Base-by-base conservation (phyloP, 2,888 invertebrate genomes). In the Nymphalis polychloros region DNA sequence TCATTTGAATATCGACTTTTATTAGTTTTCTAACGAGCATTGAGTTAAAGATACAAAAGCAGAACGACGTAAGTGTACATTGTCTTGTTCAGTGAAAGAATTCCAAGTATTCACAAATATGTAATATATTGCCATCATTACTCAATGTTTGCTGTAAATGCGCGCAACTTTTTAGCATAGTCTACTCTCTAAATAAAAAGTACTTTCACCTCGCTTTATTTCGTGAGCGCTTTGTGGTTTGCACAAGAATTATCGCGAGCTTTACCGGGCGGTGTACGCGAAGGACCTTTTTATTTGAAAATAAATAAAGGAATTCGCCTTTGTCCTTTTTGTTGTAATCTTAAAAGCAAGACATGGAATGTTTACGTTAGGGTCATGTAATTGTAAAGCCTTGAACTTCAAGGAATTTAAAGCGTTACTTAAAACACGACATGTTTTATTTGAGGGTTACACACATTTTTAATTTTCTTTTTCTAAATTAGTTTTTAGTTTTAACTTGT, bases 151-250 rank as follows among this genome's bases (percentile, higher is more conserved):
- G 84, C 78, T 79, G 79, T 81, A 81, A 83, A 81, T 81, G 79
- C 80, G 83, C 81, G 86, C 83, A 86, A 87, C 82, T 84, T 83
- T 75, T 83, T 81, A 80, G 82, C 83, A 75, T 71, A 78, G 84
- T 81, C 81, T 80, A 79, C 81, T 85, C 84, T 85, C 78, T 83
- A 83, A 84, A 86, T 81, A 85, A 82, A 82, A 79, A 79, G 75
- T 79, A 84, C 89, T 92, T 91, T 92, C 91, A 80, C 86, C 82
- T 84, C 82, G 83, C 81, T 77, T 84, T 79, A 79, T 80, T 80
- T 75, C 75, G 72, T 68, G 73, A 64, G 75, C 77, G 71, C 76
- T 75, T 78, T 79, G 80, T 72, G 77, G 79, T 80, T 82, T 83
- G 77, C 76, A 74, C 75, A 79, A 74, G 78, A 82, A 81, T 83